Evolutionary conservation across 2,888 invertebrate genomes (phyloP).

Genomic region (Meteorus colon): DNA sequence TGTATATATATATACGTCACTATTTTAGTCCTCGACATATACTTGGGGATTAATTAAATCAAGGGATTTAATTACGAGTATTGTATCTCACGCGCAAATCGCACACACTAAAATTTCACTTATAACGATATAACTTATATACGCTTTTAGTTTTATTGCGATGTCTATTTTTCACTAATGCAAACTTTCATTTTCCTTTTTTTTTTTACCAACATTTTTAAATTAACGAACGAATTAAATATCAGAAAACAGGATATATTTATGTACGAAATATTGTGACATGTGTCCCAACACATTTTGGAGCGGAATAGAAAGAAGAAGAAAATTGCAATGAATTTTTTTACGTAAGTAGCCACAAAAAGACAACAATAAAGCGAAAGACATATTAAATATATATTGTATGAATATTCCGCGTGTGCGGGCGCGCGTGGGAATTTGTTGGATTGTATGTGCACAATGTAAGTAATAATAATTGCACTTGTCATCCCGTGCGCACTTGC

Average conservation of each 20-base stretch:
- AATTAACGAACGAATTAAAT: slow-evolving; percentile 29
- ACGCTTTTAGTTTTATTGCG: slow-evolving; percentile 8
- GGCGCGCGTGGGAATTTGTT: slow-evolving; percentile 27
- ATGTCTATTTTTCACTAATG: slow-evolving; percentile 7
- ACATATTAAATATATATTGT: neutral
- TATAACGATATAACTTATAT: neutral
- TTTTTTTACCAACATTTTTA: neutral
- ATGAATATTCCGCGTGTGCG: neutral
- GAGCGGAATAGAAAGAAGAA: slow-evolving; percentile 1
- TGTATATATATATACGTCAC: neutral
- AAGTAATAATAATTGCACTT: slow-evolving; percentile 25
- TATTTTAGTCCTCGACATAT: neutral
- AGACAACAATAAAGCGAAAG: neutral
- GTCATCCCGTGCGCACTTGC: slow-evolving; percentile 21
- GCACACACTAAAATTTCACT: slow-evolving; percentile 6
- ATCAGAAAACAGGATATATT: slow-evolving; percentile 8
- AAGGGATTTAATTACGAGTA: slow-evolving; percentile 21
- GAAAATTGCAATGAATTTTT: slow-evolving; percentile 15
- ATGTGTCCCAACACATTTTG: slow-evolving; percentile 29
- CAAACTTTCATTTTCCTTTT: slow-evolving; percentile 6
- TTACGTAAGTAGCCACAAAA: slow-evolving; percentile 29
- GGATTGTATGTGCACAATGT: slow-evolving; percentile 3
- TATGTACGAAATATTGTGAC: slow-evolving; percentile 29
- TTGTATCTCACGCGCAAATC: slow-evolving; percentile 28
- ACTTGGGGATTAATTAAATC: slow-evolving; percentile 4